Evolutionary conservation across 2,888 invertebrate genomes (phyloP).

Genomic region (Petrolisthes manimaculis): DNA sequence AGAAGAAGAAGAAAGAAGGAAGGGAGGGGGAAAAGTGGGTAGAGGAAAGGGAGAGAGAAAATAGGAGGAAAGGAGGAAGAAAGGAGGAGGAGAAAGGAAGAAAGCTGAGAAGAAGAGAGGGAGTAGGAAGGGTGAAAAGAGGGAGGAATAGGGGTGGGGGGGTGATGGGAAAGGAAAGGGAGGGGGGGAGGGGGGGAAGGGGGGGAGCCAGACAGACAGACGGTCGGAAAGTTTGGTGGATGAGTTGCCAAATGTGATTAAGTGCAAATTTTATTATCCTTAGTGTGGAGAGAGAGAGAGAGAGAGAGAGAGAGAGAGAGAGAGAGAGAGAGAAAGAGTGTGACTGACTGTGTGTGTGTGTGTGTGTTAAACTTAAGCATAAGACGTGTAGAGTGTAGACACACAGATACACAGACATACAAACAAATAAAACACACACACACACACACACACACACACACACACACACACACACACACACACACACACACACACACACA

Average conservation of each 20-base stretch:
- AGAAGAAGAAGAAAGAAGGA: background rate
- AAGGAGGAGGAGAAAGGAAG: background rate
- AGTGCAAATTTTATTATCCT: too few relatives aligned
- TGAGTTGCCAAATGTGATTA: too few relatives aligned
- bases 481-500: too few relatives aligned
- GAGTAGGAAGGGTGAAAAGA: background rate
- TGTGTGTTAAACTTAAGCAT: too few relatives aligned
- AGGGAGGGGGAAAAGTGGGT: background rate
- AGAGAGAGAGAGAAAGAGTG: background rate
- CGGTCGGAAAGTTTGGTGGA: background rate
- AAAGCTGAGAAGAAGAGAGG: background rate
- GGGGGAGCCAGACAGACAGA: background rate
- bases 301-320: conserved; percentile 1
- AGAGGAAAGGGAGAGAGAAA: background rate
- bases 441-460: too few relatives aligned
- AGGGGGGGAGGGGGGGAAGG: background rate
- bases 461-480: too few relatives aligned
- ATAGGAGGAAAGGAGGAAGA: background rate
- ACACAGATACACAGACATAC: too few relatives aligned
- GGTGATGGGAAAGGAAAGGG: background rate
- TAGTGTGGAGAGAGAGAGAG: background rate
- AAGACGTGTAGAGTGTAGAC: too few relatives aligned
- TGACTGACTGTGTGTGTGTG: too few relatives aligned
- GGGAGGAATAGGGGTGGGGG: background rate
- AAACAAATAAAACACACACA: too few relatives aligned